A percentile compares a stretch with the other conserved stretches of the same genome.
Evolutionary conservation across 2,113 vertebrate species (phyloP).

Genomic region (Sterna hirundo): DNA sequence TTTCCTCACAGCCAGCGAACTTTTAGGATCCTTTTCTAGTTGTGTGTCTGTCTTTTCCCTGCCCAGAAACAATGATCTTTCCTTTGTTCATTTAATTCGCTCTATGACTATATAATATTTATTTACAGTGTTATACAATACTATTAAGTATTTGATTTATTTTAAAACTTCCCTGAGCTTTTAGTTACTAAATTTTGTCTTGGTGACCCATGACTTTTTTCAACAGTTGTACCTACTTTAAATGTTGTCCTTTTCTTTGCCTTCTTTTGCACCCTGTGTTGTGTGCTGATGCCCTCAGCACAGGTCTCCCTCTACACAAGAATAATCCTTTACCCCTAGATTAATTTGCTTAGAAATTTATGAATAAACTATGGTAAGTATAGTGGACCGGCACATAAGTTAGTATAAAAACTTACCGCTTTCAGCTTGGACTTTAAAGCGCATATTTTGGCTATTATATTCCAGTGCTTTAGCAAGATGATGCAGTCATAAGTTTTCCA

Average conservation of each 20-base stretch:
- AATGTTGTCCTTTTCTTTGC: neutral
- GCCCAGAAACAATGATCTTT: neutral
- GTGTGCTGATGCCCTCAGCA: neutral
- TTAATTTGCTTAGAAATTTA: neutral
- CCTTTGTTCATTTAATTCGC: neutral
- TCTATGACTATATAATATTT: neutral
- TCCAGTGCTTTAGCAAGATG: neutral
- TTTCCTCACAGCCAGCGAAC: neutral
- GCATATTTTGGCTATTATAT: neutral
- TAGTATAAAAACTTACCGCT: neutral
- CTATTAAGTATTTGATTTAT: neutral
- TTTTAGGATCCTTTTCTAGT: neutral
- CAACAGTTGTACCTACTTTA: neutral
- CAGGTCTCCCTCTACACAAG: neutral
- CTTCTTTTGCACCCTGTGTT: neutral
- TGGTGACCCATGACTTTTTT: neutral
- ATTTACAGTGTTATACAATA: neutral
- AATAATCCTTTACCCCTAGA: neutral
- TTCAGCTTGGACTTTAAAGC: neutral
- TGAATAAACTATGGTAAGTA: neutral
- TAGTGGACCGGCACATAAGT: neutral
- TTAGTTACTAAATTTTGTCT: neutral
- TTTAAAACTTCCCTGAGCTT: neutral
- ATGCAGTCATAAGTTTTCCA: neutral
- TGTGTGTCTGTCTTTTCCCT: neutral